Conservation (phyloP, 2,888 invertebrate genomes). For the Pollenia griseotomentosa region DNA sequence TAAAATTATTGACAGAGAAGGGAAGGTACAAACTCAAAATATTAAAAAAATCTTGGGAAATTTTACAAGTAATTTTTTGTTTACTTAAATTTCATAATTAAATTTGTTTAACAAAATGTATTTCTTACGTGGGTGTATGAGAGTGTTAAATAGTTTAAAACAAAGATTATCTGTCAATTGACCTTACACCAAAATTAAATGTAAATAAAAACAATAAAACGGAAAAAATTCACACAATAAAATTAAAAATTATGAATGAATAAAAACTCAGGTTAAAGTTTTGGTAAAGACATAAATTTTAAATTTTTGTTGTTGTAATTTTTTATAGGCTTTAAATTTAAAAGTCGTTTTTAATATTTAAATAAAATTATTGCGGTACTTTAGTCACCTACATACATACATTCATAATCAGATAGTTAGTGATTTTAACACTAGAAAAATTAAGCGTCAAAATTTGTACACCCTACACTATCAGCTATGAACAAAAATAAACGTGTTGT, state of each 20-base stretch:
- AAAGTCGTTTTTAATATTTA: background rate
- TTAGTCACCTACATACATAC: constrained; percentile 1
- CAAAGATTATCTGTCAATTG: constrained; percentile 24
- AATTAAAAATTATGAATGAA: constrained; percentile 37
- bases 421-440: constrained; percentile 8
- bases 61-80: too few relatives aligned
- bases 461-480: too few relatives aligned
- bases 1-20: too few relatives aligned
- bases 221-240: constrained; percentile 20
- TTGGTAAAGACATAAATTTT: background rate
- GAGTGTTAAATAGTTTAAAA: constrained; percentile 16
- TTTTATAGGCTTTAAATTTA: constrained; percentile 3
- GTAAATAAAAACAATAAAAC: background rate
- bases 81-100: too few relatives aligned
- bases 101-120: too few relatives aligned
- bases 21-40: too few relatives aligned
- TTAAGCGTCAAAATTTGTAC: too few relatives aligned
- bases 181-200: constrained; percentile 5
- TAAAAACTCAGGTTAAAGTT: background rate
- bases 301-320: background rate
- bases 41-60: too few relatives aligned
- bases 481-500: too few relatives aligned
- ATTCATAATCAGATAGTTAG: too few relatives aligned
- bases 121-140: background rate
- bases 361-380: constrained; percentile 16